phyloP scores from a whole-genome alignment of 2,888 invertebrate genomes.

The Melanchra persicariae region DNA sequence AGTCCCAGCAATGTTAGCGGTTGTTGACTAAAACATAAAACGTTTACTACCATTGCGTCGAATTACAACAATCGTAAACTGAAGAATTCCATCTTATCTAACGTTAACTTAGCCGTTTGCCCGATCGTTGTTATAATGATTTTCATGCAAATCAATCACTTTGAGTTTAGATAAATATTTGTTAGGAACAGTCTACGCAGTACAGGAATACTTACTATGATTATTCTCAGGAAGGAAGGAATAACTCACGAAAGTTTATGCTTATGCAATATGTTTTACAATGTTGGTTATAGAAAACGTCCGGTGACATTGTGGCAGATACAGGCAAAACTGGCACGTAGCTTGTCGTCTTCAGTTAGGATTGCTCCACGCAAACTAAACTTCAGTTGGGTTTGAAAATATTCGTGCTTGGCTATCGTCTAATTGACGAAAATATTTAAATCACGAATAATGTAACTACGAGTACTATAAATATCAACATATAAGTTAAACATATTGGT shows the following conservation, averaged over 20 bases:
- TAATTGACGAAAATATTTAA: too few relatives aligned
- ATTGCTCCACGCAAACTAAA: background rate
- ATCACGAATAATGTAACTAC: too few relatives aligned
- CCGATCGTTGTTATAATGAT: constrained; percentile 31
- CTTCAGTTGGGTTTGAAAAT: background rate
- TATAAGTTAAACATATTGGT: background rate
- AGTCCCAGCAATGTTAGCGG: constrained; percentile 11
- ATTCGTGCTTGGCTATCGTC: too few relatives aligned
- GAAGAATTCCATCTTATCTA: constrained; percentile 45
- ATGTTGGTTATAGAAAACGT: background rate
- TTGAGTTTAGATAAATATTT: constrained; percentile 3
- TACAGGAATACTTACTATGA: background rate
- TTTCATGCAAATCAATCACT: constrained; percentile 31
- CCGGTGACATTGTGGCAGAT: too few relatives aligned
- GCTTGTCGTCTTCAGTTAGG: background rate
- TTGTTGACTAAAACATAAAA: constrained; percentile 37
- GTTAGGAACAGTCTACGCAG: background rate
- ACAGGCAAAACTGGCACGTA: background rate
- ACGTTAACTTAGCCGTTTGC: constrained; percentile 26
- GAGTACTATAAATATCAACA: background rate
- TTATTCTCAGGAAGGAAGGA: background rate
- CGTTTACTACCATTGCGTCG: constrained; percentile 46
- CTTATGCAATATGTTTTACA: background rate
- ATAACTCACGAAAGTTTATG: background rate
- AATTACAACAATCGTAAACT: constrained; percentile 53